Evolutionary conservation across 1,140 invertebrate genomes (phyloP), one percentile per base, ranked within the genome.

Genomic region (Theocolax elegans): DNA sequence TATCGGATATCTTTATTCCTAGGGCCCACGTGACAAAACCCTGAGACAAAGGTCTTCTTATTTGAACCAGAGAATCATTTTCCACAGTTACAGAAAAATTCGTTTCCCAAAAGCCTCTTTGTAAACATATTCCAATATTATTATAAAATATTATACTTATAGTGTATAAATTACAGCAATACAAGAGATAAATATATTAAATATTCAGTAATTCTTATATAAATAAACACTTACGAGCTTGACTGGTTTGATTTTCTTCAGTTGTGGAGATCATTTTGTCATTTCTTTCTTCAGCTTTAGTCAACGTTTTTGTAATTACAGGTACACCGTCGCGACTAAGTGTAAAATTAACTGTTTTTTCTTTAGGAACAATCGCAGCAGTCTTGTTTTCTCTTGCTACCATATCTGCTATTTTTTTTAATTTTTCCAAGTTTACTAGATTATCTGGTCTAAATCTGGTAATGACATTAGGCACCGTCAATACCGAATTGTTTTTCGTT

Each of bases 251-350:
- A 56, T 87, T 85, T 76, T 87, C 83, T 80, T 87, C 74, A 54
- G 78, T 75, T 74, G 76, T 79, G 4, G 66, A 74, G 0, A 75
- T 77, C 69, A 73, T 75, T 29, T 80, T 76, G 29, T 80, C 71
- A 10, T 56, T 58, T 1, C 75, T 69, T 70, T 82, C 79, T 3
- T 85, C 86, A 38, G 83, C 76, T 79, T 90, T 91, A 56, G 89
- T 90, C 46, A 88, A 88, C 9, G 90, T 87, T 83, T 91, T 92
- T 0, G 90, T 92, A 51, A 91, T 75, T 67, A 92, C 88, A 79
- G 89, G 87, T 58, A 92, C 87, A 2, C 90, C 90, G 38, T 90
- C 89, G n/a, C 88, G 86, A 76, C 89, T 91, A 29, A 90, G 74
- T 1, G 85, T 88, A 74, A 87, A 89, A 76, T 81, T 87, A 7